phyloP scores from a whole-genome alignment of 2,888 invertebrate species.

The Geophilus truncorum region DNA sequence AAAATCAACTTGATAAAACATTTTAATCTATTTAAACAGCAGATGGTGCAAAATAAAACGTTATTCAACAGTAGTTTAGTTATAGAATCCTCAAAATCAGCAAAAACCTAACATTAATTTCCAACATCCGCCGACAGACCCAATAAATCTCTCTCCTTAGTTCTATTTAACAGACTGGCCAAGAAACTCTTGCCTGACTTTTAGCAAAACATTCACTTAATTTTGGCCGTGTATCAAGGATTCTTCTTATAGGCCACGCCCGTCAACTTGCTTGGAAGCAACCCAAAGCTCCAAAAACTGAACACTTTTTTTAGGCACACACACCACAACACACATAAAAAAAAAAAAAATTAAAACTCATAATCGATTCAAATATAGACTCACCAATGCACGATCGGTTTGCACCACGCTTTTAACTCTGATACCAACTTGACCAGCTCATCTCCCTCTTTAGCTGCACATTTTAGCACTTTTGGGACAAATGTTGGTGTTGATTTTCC shows the following conservation, averaged over 20 bases:
- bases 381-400: constrained; percentile 36
- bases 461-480: constrained; percentile 22
- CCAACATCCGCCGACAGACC: too few species aligned
- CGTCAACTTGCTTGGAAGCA: not conserved
- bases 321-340: too few species aligned
- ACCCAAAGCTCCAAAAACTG: not conserved
- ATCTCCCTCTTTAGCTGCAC: constrained; percentile 32
- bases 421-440: constrained; percentile 32
- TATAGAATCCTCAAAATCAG: too few species aligned
- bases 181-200: not conserved
- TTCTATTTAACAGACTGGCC: not conserved
- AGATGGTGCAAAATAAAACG: too few species aligned
- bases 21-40: too few species aligned
- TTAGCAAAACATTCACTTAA: not conserved
- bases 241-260: not conserved
- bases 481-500: not conserved
- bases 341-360: not conserved
- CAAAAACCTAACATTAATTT: too few species aligned
- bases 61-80: too few species aligned
- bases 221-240: not conserved
- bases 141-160: too few species aligned
- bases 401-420: constrained; percentile 36
- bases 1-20: too few species aligned
- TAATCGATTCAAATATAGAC: not conserved
- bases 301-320: too few species aligned